phyloP scores from a whole-genome alignment of 2,888 invertebrate species.

The Tanaodytes sp. region DNA sequence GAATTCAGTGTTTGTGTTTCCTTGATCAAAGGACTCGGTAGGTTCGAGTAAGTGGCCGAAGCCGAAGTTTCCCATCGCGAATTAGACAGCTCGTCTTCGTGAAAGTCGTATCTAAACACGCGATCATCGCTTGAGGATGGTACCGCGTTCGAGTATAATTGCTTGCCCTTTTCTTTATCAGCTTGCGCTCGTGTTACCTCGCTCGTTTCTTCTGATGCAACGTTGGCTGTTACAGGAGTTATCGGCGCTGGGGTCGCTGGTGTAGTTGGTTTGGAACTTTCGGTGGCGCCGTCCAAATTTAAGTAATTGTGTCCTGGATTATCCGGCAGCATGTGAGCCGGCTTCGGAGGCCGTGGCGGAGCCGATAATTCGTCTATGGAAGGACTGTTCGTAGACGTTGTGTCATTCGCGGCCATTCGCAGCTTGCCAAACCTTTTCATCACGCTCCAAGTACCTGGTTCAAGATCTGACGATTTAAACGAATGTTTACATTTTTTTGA shows the following conservation, averaged over 20 bases:
- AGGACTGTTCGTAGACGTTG: constrained; percentile 52
- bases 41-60: constrained; percentile 76
- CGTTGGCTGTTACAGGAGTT: constrained; percentile 61
- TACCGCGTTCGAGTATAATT: constrained; percentile 79
- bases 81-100: constrained; percentile 68
- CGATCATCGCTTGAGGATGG: constrained; percentile 74
- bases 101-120: constrained; percentile 77
- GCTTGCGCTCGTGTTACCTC: constrained; percentile 81
- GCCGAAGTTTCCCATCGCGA: constrained; percentile 75
- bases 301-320: constrained; percentile 74
- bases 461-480: constrained; percentile 76
- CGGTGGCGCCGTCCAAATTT: constrained; percentile 72
- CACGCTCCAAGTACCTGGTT: constrained; percentile 75
- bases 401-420: constrained; percentile 66
- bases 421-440: constrained; percentile 77
- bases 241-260: constrained; percentile 68
- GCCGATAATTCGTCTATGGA: constrained; percentile 73
- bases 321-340: constrained; percentile 75
- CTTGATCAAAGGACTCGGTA: constrained; percentile 75
- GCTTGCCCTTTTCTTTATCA: constrained; percentile 68
- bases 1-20: constrained; percentile 64
- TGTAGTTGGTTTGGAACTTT: constrained; percentile 70
- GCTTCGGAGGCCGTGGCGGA: constrained; percentile 84
- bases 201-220: constrained; percentile 76
- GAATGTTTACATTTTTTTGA: constrained; percentile 75